Evolutionary conservation across 1,140 invertebrate genomes (phyloP), one percentile per base, ranked within the genome.

Genomic region (Drosophila funebris): DNA sequence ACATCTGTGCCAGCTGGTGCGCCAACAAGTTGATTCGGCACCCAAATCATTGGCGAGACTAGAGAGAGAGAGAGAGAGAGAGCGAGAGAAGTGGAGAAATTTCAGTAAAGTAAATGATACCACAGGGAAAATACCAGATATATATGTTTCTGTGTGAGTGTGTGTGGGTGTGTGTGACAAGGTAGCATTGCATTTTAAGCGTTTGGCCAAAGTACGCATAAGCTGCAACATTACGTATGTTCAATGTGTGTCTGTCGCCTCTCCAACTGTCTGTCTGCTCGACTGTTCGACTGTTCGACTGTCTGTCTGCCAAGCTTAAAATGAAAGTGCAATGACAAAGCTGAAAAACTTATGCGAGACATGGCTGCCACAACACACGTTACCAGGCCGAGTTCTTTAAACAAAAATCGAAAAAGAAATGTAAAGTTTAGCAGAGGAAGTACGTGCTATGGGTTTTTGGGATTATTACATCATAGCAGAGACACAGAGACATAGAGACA

Each of bases 41-140:
- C 96, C 95, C 96, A 97, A 82, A 97, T 97, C 96, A 97, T 97
- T 18, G 97, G 97, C 4, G 96, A 96, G 93, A 98, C 97, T 98
- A 93, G 1, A 72, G 53, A 61, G 33, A 66, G 20, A 31, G 50
- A 68, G 29, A 16, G n/a, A 27, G 27, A 57, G 9, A 20, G 27
- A 13, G 37, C 16, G 70, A 5, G 54, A 13, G 36, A 44, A 50
- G 14, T 33, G 18, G 11, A 64, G 27, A 43, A 58, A 75, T 72
- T 75, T 76, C 71, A 63, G 75, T 57, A 78, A 76, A 85, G 81
- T 76, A 78, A 83, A 83, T 73, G 81, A 48, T 77, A 67, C 76
- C 75, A 58, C 31, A 36, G 56, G 57, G 71, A 63, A 39, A 58
- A 43, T 41, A 31, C 22, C 3, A 27, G 24, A 41, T 44, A 31